phyloP scores from a whole-genome alignment of 2,888 invertebrate species.

The Drosophila prolongata region DNA sequence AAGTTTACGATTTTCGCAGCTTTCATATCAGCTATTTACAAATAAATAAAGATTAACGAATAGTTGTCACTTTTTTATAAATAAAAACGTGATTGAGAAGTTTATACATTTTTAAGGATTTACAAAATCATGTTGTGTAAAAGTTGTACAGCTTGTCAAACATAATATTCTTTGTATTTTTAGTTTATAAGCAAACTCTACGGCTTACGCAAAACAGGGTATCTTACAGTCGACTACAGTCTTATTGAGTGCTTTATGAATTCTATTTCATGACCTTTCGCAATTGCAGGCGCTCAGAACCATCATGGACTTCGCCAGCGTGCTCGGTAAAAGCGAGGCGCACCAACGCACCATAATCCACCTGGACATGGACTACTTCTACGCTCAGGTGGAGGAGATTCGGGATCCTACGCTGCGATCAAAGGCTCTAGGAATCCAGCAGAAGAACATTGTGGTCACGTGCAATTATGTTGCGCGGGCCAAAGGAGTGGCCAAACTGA shows the following conservation, averaged over 20 bases:
- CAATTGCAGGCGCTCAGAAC: slow-evolving; percentile 33
- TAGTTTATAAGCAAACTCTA: too few relatives aligned
- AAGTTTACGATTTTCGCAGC: not conserved
- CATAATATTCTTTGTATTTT: too few relatives aligned
- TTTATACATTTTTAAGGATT: too few relatives aligned
- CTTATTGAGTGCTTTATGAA: not conserved
- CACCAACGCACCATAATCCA: slow-evolving; percentile 91
- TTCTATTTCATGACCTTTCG: slow-evolving; percentile 13
- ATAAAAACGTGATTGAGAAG: too few relatives aligned
- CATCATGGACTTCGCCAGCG: slow-evolving; percentile 81
- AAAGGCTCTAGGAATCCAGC: slow-evolving; percentile 92
- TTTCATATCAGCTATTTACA: not conserved
- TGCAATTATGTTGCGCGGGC: slow-evolving; percentile 93
- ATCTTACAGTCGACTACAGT: not conserved
- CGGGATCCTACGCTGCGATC: slow-evolving; percentile 88
- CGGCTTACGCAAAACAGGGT: not conserved
- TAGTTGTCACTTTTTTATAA: too few relatives aligned
- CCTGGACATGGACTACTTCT: slow-evolving; percentile 93
- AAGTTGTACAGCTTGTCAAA: too few relatives aligned
- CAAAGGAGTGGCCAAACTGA: slow-evolving; percentile 91
- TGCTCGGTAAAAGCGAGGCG: slow-evolving; percentile 79
- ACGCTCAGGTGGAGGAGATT: slow-evolving; percentile 94
- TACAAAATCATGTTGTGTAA: too few relatives aligned
- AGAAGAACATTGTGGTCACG: slow-evolving; percentile 93
- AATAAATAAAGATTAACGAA: not conserved